Percentiles rank a stretch among this genome's conserved stretches.
Conservation (phyloP, 2,113 vertebrate genomes). For the Hyaena hyaena region DNA sequence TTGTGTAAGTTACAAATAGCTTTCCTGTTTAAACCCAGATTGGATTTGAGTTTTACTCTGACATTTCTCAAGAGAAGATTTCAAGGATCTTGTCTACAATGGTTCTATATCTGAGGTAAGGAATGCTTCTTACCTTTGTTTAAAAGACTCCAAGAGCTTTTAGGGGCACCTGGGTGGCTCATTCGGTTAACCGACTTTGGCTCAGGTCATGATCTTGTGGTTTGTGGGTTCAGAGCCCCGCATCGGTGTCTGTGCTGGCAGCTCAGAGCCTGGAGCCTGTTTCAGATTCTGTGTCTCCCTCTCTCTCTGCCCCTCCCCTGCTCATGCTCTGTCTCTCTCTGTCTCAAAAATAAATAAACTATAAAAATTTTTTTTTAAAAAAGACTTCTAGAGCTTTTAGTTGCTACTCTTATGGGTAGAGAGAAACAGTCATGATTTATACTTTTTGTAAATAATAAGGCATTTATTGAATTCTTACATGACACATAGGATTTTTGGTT, state of each 20-base stretch:
- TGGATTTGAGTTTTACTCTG: conserved; percentile 15
- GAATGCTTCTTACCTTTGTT: background rate
- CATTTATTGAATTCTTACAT: background rate
- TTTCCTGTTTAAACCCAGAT: background rate
- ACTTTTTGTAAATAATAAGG: conserved; percentile 1
- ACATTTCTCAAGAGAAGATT: conserved; percentile 10
- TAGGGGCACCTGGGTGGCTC: too few species aligned
- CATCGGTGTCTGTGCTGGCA: too few species aligned
- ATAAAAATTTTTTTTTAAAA: background rate
- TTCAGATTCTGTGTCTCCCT: too few species aligned
- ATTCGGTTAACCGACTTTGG: too few species aligned
- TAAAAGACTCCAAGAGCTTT: conserved; percentile 30
- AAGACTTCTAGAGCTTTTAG: conserved; percentile 15
- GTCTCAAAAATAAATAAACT: too few species aligned
- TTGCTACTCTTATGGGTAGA: background rate
- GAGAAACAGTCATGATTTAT: background rate
- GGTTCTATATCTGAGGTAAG: background rate
- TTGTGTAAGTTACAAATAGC: background rate
- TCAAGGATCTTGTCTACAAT: background rate
- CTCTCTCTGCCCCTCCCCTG: too few species aligned
- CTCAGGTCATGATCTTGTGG: too few species aligned
- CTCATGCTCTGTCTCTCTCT: too few species aligned
- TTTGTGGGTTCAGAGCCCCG: too few species aligned
- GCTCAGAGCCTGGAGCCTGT: too few species aligned
- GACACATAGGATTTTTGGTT: conserved; percentile 1